Base-by-base conservation (phyloP, 2,888 invertebrate species). In the Dryobota labecula region DNA sequence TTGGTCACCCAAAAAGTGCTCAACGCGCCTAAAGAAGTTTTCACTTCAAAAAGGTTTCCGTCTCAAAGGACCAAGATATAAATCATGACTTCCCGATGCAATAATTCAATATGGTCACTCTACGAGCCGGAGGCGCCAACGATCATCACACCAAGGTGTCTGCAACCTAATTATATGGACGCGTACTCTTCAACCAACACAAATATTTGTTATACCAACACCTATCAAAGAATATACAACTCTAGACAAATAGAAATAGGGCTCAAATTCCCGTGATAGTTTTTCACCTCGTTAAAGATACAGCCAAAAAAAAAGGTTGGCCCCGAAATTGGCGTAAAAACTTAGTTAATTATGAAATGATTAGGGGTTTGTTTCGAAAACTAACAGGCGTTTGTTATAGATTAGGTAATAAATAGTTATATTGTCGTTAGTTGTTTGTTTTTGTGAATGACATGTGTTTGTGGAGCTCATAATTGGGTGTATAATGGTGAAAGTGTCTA, bases 371-470 rank as follows among this genome's bases (percentile, higher is more conserved):
- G 90, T 86, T 84, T 47, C 87, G 89, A 92, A 94, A 93, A 93
- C 94, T 94, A 95, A 95, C 94, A 93, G 94, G 95, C 94, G 92
- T 92, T 93, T 90, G 91, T 86, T 88, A 90, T 92, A 92, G 93
- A 94, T 94, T 93, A 93, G 84, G 92, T 93, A 92, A 94, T 95
- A 95, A 95, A 95, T 95, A 94, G 93, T 93, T 94, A 91, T 92
- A 92, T 89, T 92, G 93, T 94, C 93, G 92, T 94, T 94, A 93
- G 92, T 85, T 93, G 92, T 94, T 93, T 94, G 94, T 94, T 94
- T 93, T 86, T 80, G 73, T 84, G 89, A 91, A 90, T 93, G 93
- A 92, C 94, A 92, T 93, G 89, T 93, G 93, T 84, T 83, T 76
- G 49, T 68, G 58, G 71, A 65, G 47, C 69, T 76, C 66, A 73